Percentiles rank a stretch among this genome's conserved stretches.
phyloP scores from a whole-genome alignment of 2,113 vertebrate species.

The Dermatemys mawii region DNA sequence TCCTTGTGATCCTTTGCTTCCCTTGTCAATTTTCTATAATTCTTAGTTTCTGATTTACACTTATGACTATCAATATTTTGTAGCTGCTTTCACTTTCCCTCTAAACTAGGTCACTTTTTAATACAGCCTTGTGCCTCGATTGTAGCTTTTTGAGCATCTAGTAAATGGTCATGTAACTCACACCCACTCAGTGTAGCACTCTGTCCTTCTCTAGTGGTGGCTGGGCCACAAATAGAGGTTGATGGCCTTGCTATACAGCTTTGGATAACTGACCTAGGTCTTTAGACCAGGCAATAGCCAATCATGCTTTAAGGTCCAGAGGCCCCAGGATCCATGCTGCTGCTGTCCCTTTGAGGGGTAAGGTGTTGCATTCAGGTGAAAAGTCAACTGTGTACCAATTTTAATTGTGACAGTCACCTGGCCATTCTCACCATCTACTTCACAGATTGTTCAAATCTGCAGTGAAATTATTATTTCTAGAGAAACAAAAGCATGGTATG shows the following conservation, averaged over 20 bases:
- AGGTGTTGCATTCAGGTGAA: neutral
- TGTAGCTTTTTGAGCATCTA: too few relatives aligned
- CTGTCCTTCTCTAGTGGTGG: neutral
- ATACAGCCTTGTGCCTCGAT: too few relatives aligned
- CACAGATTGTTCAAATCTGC: neutral
- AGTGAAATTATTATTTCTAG: neutral
- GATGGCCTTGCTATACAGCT: neutral
- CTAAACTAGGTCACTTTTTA: too few relatives aligned
- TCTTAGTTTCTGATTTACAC: too few relatives aligned
- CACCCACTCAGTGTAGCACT: accelerated
- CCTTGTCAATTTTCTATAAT: too few relatives aligned
- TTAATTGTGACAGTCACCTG: neutral
- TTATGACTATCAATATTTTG: too few relatives aligned
- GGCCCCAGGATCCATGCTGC: neutral
- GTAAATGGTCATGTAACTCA: too few relatives aligned
- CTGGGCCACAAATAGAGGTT: neutral
- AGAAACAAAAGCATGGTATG: neutral
- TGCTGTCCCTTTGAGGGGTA: neutral
- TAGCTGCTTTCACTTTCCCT: too few relatives aligned
- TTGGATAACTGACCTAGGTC: neutral
- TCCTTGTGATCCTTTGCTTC: too few relatives aligned
- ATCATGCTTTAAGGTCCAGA: neutral
- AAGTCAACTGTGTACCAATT: neutral
- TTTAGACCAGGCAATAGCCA: neutral
- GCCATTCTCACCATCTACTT: neutral